phyloP scores from a whole-genome alignment of 2,888 invertebrate species.

The Habroteleia sp. region DNA sequence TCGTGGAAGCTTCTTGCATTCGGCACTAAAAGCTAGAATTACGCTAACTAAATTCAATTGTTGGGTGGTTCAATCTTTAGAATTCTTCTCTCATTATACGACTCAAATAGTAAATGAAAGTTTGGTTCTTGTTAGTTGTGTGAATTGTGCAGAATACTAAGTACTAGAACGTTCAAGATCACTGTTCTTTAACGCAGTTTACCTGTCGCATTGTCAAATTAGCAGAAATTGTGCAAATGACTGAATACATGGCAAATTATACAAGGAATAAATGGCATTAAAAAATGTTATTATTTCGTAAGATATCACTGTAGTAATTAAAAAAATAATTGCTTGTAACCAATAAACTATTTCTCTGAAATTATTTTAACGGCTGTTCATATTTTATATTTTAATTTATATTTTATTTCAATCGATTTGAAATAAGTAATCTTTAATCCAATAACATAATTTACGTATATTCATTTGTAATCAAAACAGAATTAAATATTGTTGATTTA shows the following conservation, averaged over 20 bases:
- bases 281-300: no score
- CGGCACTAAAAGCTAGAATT: conserved; percentile 8
- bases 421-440: no score
- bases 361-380: no score
- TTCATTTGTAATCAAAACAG: no score
- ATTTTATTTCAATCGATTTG: no score
- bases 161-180: conserved; percentile 10
- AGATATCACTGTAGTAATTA: no score
- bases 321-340: no score
- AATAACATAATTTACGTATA: no score
- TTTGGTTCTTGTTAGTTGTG: conserved; percentile 37
- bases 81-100: conserved; percentile 19
- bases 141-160: conserved; percentile 24
- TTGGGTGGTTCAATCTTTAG: conserved; percentile 27
- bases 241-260: conserved; percentile 9
- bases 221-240: conserved; percentile 10
- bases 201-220: conserved; percentile 20
- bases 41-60: conserved; percentile 25
- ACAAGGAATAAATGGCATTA: conserved; percentile 12
- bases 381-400: no score
- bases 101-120: conserved; percentile 27
- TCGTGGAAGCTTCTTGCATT: conserved; percentile 7
- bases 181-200: conserved; percentile 17
- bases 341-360: no score
- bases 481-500: no score